Evolutionary conservation across 2,797 vertebrate genomes (phyloP), one percentile per base, ranked within the genome.

Genomic region (Chelmon rostratus): DNA sequence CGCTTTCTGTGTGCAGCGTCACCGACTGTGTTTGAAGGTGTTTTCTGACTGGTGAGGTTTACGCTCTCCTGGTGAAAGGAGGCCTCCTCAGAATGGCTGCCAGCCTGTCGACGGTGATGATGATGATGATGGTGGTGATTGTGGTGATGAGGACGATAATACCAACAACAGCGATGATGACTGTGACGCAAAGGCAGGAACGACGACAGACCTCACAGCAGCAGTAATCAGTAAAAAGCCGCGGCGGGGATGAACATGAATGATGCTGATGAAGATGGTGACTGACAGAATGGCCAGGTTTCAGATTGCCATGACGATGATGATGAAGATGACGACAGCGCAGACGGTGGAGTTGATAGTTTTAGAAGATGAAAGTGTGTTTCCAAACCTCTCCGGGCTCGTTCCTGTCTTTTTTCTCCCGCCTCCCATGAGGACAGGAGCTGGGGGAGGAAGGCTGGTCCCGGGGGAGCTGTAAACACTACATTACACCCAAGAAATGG

Each of bases 401-500:
- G 19, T 64, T 56, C 31, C 11, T 37, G 13, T 18, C 28, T 28
- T 59, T 69, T 79, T 66, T 25, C 50, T 72, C 16, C 37, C 50
- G 35, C 23, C 35, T 82, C 67, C 59, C 65, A 9, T 16, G 73
- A 78, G 76, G 59, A 59, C 70, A 53, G 44, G 40, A 58, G 69
- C 62, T 15, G 8, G 0, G 81, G 79, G 71, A 63, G 56, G 11
- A 25, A 31, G 19, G 33, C 37, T 23, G 28, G 0, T 81, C 84
- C 82, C 88, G 21, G 59, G 66, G 58, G 79, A 37, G 65, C 18
- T 54, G 56, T 83, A 74, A 86, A 80, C 80, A 79, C 64, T 5
- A 77, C 76, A 69, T 87, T 70, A 88, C 81, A 72, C 77, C 70
- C 11, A 62, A 78, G 78, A 78, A 76, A 70, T 33, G 76, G 47